Evolutionary conservation across 1,140 invertebrate species (phyloP), one percentile per base, ranked within the genome.

Genomic region (Diorhabda carinulata): DNA sequence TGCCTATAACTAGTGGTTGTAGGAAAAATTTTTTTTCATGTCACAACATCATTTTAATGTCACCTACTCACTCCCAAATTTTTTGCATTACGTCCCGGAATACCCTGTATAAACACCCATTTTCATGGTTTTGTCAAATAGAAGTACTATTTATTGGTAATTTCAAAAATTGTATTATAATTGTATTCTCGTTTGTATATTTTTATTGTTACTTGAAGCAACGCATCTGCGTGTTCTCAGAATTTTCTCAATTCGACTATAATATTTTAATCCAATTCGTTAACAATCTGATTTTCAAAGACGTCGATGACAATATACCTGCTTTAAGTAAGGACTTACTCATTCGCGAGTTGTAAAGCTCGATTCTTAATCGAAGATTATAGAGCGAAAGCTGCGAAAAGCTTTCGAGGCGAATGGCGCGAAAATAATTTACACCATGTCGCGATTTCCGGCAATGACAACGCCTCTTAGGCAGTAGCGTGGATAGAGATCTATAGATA

Each of bases 361-460:
- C 47, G 47, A 52, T n/a, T 6, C 47, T 52, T 52, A 52, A 52
- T 52, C 47, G 47, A 52, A 52, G 47, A 52, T 52, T 52, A 52
- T 52, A 52, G 47, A 52, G 47, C 47, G 47, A 52, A 52, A 52
- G 47, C 47, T 52, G 47, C 47, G 47, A n/a, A 52, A 52, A 52
- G 47, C 47, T 52, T 52, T 52, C 47, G 47, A n/a, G n/a, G 47
- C 47, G 47, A 52, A 52, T 52, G 47, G 47, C 47, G 47, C 47
- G 47, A 52, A 52, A 52, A 52, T 52, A 52, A 52, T 52, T 52
- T 52, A 52, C 47, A 52, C 47, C 47, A 52, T 52, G 47, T 52
- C 47, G 47, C 47, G 47, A 52, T 52, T 52, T 52, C 47, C 47
- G 47, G 47, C 47, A 52, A 52, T 52, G 47, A 52, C 47, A 52